Evolutionary conservation across 2,888 invertebrate genomes (phyloP), one percentile per base, ranked within the genome.

Genomic region (Bibio marci): DNA sequence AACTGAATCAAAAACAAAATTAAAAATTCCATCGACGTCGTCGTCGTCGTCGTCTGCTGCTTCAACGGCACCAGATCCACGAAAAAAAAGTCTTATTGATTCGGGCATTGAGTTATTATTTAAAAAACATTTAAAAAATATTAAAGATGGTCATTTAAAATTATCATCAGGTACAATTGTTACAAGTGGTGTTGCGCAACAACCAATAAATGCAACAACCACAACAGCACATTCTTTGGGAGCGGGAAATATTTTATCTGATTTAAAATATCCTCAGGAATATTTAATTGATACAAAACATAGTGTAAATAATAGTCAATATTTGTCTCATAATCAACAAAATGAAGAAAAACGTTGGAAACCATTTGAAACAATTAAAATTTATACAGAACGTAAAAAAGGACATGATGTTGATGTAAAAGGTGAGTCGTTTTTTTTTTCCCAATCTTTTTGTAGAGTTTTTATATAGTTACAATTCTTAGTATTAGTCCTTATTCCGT

Each of bases 311-410:
- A n/a, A n/a, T n/a, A n/a, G n/a, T n/a, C n/a, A n/a, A n/a, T n/a
- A n/a, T n/a, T n/a, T n/a, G n/a, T n/a, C n/a, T n/a, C 4, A 30
- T 30, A 18, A 17, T 27, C 22, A 32, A 22, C 5, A 26, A 10
- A 27, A 28, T 2, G 45, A 46, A 6, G 45, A 48, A 15, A 47
- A 44, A 35, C 44, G 44, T 32, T 48, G 48, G 48, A 48, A 47
- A 35, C 45, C 45, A 26, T 48, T 48, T 36, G 48, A 48, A 32
- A 45, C 43, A 38, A 48, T 48, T 19, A 48, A 48, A 43, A 47
- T 47, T 36, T 47, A 48, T 38, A 45, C 46, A 1, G 48, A 48
- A 22, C 22, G 22, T 22, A 22, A 22, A 8, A 47, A 44, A 30
- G 40, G 42, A 33, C 40, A 41, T 30, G 40, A 38, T 22, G 15